phyloP scores from a whole-genome alignment of 1,140 invertebrate species.

The Physella acuta region DNA sequence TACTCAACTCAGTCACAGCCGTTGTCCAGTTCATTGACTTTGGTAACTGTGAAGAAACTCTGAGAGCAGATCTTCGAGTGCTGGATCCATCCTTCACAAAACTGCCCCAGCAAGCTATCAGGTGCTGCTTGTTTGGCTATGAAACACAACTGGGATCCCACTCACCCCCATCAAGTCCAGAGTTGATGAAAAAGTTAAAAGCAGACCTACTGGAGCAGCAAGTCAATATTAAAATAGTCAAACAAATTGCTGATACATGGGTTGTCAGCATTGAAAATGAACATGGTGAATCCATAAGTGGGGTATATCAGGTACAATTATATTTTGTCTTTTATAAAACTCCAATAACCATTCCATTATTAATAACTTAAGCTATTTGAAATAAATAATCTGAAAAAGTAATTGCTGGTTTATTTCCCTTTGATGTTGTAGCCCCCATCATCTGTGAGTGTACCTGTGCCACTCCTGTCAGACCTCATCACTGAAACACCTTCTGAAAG shows the following conservation, averaged over 20 bases:
- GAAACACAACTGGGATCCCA: not conserved
- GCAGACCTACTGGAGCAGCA: not conserved
- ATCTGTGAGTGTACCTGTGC: not conserved
- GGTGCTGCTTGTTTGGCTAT: slow-evolving; percentile 3
- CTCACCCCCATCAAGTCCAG: not conserved
- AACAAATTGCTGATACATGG: not conserved
- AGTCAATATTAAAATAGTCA: not conserved
- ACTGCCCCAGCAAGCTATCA: not conserved
- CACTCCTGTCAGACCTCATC: not conserved
- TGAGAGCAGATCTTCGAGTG: not conserved
- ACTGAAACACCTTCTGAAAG: not conserved
- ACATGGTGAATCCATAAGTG: slow-evolving; percentile 12
- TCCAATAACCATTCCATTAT: no score
- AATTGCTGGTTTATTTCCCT: no score
- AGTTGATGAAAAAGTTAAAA: not conserved
- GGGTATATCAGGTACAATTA: no score
- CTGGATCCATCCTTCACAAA: not conserved
- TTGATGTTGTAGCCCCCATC: not conserved
- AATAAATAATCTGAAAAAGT: no score
- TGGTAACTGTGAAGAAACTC: slow-evolving; percentile 5
- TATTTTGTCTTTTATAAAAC: no score
- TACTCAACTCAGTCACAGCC: not conserved
- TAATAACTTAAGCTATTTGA: no score
- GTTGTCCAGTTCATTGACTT: slow-evolving; percentile 18
- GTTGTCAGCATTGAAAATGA: slow-evolving; percentile 8